A percentile compares a stretch with the other conserved stretches of the same genome.
Conservation (phyloP, 2,888 invertebrate genomes). For the Nephrotoma flavescens region DNA sequence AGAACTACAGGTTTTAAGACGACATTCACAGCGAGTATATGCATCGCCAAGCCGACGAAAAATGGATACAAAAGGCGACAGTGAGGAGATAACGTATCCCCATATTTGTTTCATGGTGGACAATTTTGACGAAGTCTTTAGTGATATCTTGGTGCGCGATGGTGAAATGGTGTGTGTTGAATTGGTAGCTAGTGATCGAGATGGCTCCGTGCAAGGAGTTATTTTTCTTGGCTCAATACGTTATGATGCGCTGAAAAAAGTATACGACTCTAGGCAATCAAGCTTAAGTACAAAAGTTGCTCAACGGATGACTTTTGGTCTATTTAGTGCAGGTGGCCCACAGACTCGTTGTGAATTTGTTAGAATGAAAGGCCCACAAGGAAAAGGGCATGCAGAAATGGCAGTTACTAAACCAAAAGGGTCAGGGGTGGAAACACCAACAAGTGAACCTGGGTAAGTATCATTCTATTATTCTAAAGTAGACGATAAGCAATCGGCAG, state of each 20-base stretch:
- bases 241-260: constrained; percentile 92
- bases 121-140: constrained; percentile 97
- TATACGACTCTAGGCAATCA: constrained; percentile 91
- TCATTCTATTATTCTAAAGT: neutral
- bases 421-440: constrained; percentile 88
- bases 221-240: constrained; percentile 95
- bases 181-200: constrained; percentile 81
- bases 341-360: constrained; percentile 90
- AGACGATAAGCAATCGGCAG: too few relatives aligned
- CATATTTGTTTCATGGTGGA: constrained; percentile 99
- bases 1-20: constrained; percentile 86
- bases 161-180: constrained; percentile 99
- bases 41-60: constrained; percentile 92
- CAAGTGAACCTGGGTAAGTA: constrained; percentile 63
- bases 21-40: constrained; percentile 89
- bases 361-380: constrained; percentile 93
- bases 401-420: constrained; percentile 86
- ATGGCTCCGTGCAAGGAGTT: constrained; percentile 76
- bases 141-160: constrained; percentile 91
- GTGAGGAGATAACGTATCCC: constrained; percentile 97
- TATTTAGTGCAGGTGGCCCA: constrained; percentile 57
- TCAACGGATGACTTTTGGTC: constrained; percentile 87
- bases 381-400: constrained; percentile 96
- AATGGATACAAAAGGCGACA: constrained; percentile 97
- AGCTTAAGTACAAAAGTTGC: constrained; percentile 89